Evolutionary conservation across 2,113 vertebrate species (phyloP).

Genomic region (Coptodon rendalli): DNA sequence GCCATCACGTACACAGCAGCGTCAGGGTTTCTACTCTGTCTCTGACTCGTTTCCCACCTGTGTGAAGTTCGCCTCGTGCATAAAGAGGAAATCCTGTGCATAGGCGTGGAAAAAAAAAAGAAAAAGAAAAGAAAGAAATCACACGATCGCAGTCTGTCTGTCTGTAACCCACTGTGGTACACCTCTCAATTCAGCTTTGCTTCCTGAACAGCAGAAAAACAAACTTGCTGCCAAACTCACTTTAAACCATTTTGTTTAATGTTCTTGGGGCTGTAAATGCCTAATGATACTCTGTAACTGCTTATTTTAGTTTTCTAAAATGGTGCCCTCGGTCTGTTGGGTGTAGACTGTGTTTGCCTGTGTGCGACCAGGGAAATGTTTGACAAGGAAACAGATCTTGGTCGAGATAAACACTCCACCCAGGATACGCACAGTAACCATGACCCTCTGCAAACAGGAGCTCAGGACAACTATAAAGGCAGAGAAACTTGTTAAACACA

Average conservation of each 20-base stretch:
- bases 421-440: background rate
- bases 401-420: background rate
- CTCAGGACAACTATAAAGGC: background rate
- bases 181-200: background rate
- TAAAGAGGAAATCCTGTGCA: conserved; percentile 54
- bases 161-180: conserved; percentile 6
- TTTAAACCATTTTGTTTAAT: background rate
- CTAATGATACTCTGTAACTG: background rate
- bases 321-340: background rate
- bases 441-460: background rate
- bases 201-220: conserved; percentile 33
- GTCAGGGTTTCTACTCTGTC: background rate
- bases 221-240: background rate
- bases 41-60: background rate
- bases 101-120: background rate
- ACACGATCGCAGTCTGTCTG: background rate
- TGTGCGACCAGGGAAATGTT: background rate
- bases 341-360: background rate
- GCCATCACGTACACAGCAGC: background rate
- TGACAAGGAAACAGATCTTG: conserved; percentile 10
- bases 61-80: background rate
- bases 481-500: background rate
- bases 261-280: background rate
- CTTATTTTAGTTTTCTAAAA: background rate
- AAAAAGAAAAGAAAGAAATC: conserved; percentile 3